phyloP scores from a whole-genome alignment of 2,797 vertebrate genomes.

The Babyrousa celebensis region DNA sequence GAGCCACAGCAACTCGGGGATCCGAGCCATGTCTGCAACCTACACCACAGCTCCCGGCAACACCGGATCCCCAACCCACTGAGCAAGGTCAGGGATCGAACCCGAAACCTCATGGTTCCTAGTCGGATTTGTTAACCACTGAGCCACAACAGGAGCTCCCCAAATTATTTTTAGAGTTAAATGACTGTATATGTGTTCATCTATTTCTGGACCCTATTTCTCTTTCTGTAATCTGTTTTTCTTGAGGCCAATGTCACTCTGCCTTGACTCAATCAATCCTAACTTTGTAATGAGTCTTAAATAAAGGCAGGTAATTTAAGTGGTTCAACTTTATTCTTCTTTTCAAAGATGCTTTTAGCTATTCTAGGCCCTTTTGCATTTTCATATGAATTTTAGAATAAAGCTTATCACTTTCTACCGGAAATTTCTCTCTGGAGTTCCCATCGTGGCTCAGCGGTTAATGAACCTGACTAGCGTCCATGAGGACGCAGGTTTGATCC shows the following conservation, averaged over 20 bases:
- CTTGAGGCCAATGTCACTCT: not conserved
- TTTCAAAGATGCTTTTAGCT: not conserved
- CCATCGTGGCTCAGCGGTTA: too few species aligned
- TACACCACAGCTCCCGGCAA: too few species aligned
- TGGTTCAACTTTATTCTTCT: not conserved
- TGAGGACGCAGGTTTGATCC: too few species aligned
- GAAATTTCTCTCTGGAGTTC: not conserved
- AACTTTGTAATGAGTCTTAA: not conserved
- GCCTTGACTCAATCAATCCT: not conserved
- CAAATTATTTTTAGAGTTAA: not conserved
- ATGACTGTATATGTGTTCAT: not conserved
- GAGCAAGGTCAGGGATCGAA: not conserved
- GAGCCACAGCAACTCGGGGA: too few species aligned
- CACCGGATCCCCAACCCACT: too few species aligned
- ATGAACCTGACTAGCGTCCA: too few species aligned
- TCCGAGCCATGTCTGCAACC: too few species aligned
- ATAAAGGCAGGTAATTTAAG: not conserved
- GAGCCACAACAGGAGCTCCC: not conserved
- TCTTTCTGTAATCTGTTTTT: not conserved
- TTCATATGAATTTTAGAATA: not conserved
- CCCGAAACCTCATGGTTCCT: not conserved
- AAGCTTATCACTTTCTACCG: not conserved
- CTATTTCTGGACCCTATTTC: not conserved
- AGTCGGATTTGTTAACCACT: not conserved
- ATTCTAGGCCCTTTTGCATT: not conserved